Base-by-base conservation (phyloP, 2,888 invertebrate species). In the Stenoptilia bipunctidactyla region DNA sequence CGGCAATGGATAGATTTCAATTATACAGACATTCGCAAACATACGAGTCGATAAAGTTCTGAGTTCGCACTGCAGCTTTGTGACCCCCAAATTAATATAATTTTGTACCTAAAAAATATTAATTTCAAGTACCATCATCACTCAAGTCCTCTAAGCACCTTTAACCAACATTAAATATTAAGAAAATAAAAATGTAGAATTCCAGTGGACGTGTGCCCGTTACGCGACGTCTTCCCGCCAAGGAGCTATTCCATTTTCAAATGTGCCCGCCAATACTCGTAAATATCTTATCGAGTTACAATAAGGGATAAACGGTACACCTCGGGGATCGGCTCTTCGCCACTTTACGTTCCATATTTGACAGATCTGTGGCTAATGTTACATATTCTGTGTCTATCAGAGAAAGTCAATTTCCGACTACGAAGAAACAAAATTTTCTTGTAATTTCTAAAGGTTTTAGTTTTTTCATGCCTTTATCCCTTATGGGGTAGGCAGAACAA, bases 251-350 rank as follows among this genome's bases (percentile, higher is more conserved):
- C 73, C 68, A 70, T 76, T 74, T 74, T 66, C 65, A 55, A 73
- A 76, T 67, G 72, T 67, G 61, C 64, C 70, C 67, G 63, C 70
- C 79, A 77, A 79, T 83, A n/a, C n/a, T n/a, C n/a, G n/a, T n/a
- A 83, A 80, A 83, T 82, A 82, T 75, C 68, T 80, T 82, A 82
- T 79, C 76, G 66, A 66, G 76, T 80, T 82, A 79, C 79, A 77
- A 75, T 76, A 66, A 69, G 67, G 69, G 68, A 63, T 71, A 66
- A 66, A 65, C 61, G 55, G 54, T 49, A 47, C 38, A 27, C 38
- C 41, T 51, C 30, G 6, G 30, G 30, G 30, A 30, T 2, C 25
- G 25, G 5, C 55, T 54, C 53, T 52, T 71, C 62, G 61, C 55
- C 62, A 63, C 62, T 64, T 54, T 51, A 51, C 48, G 49, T 52